Conservation (phyloP, 1,140 invertebrate genomes). For the Papilio xuthus region DNA sequence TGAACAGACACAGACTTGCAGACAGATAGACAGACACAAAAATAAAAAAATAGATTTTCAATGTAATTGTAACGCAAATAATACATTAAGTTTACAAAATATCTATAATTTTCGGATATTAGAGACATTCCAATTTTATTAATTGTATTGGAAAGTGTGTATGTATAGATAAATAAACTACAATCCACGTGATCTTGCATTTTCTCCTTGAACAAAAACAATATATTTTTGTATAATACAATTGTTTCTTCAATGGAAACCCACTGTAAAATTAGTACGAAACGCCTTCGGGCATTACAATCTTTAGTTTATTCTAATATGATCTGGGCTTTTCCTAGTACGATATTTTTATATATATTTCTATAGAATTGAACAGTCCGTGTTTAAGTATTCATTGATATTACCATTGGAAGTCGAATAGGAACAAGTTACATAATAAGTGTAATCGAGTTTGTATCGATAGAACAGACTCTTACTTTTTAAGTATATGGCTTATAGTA, state of each 20-base stretch:
- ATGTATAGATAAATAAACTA: too few species aligned
- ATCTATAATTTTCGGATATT: too few species aligned
- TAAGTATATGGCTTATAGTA: neutral
- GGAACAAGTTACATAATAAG: neutral
- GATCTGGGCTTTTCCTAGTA: conserved; percentile 26
- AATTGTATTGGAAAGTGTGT: too few species aligned
- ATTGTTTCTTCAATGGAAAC: neutral
- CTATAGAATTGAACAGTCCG: neutral
- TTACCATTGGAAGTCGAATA: conserved; percentile 25
- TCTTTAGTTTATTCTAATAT: neutral
- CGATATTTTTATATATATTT: neutral
- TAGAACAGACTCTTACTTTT: neutral
- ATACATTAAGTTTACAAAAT: too few species aligned
- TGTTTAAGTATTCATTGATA: neutral
- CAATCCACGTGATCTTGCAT: too few species aligned
- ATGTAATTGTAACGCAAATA: too few species aligned
- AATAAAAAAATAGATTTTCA: too few species aligned
- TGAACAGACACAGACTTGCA: too few species aligned
- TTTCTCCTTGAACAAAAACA: too few species aligned
- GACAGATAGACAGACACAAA: too few species aligned
- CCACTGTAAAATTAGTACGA: neutral
- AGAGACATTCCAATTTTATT: too few species aligned
- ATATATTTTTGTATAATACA: too few species aligned
- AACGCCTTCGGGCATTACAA: conserved; percentile 17
- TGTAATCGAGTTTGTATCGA: neutral